phyloP scores from a whole-genome alignment of 2,113 vertebrate species.

The Rhea pennata region DNA sequence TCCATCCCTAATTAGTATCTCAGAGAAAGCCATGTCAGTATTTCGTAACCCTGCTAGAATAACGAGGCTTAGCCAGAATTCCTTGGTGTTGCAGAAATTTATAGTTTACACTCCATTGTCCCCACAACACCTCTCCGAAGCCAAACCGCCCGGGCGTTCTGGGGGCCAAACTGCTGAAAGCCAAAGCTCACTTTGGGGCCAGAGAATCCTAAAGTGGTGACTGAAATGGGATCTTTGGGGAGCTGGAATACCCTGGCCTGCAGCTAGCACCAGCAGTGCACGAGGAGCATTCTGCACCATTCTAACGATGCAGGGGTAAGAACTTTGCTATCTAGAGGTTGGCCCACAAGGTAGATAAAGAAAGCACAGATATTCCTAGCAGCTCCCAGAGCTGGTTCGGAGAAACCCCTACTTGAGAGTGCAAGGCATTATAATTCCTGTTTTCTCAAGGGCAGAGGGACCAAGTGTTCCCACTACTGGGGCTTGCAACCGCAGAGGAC shows the following conservation, averaged over 20 bases:
- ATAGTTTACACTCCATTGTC: not conserved
- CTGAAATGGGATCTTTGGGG: not conserved
- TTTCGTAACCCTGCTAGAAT: not conserved
- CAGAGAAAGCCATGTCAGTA: not conserved
- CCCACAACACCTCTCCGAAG: not conserved
- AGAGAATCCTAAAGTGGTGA: not conserved
- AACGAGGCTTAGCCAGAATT: not conserved
- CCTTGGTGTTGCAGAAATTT: slow-evolving; percentile 4
- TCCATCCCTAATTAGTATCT: slow-evolving; percentile 67
- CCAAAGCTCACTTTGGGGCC: not conserved
- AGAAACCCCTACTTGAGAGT: no score
- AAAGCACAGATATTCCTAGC: fast-evolving
- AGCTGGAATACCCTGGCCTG: not conserved
- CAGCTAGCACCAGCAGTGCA: not conserved
- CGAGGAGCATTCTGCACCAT: not conserved
- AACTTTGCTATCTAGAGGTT: not conserved
- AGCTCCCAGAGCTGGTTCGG: not conserved
- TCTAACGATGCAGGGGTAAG: not conserved
- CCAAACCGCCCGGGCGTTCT: not conserved
- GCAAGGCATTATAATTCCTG: not conserved
- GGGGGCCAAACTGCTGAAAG: not conserved
- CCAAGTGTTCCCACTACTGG: not conserved
- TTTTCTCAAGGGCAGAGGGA: not conserved
- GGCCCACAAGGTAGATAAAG: not conserved
- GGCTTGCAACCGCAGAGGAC: not conserved